Conservation (phyloP, 1,140 invertebrate genomes). For the Helicoverpa armigera region DNA sequence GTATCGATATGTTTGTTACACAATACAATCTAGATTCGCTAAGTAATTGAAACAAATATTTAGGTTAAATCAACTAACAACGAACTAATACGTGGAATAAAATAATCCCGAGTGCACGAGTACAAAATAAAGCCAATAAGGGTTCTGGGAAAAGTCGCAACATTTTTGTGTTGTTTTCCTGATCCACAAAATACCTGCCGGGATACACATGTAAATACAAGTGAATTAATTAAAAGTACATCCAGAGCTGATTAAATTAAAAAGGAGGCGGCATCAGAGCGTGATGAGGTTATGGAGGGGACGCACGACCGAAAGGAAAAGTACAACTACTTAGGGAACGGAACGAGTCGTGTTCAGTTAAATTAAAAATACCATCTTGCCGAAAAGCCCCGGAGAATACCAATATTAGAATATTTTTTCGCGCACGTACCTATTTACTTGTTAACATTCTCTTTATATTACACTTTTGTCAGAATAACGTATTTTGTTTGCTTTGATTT, state of each 20-base stretch:
- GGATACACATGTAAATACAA: conserved; percentile 21
- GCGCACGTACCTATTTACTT: conserved; percentile 34
- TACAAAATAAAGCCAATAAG: not conserved
- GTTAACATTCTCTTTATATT: conserved; percentile 33
- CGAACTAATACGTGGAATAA: not conserved
- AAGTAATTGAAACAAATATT: not conserved
- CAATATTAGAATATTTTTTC: conserved; percentile 41
- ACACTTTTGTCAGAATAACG: conserved; percentile 20
- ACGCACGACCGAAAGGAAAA: not conserved
- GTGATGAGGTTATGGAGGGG: not conserved
- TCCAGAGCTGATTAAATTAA: conserved; percentile 24
- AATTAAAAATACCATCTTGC: conserved; percentile 44
- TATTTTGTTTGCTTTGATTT: conserved; percentile 35
- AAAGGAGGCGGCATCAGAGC: conserved; percentile 1
- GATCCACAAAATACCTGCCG: not conserved
- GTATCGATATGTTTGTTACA: too few species aligned
- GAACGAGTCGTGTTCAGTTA: conserved; percentile 21
- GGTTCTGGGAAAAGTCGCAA: not conserved
- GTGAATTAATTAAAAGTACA: conserved; percentile 34
- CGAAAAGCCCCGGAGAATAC: conserved; percentile 25
- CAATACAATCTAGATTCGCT: not conserved
- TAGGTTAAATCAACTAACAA: not conserved
- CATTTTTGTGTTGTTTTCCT: conserved; percentile 1
- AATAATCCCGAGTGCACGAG: not conserved
- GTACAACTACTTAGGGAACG: conserved; percentile 13